phyloP scores from a whole-genome alignment of 2,113 vertebrate species.

The Brienomyrus longianalis region DNA sequence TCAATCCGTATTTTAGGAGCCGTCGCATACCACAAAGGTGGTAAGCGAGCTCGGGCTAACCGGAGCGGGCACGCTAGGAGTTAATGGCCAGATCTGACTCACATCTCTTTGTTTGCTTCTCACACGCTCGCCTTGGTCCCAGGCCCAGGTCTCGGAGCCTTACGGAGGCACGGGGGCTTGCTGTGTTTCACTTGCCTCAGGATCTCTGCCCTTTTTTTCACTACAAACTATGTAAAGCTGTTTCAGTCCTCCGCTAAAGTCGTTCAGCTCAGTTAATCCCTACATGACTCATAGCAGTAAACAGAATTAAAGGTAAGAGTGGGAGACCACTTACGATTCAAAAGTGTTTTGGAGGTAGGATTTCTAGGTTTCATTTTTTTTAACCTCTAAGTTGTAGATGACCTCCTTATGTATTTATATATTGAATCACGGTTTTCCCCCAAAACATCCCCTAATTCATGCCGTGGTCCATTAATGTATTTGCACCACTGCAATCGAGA shows the following conservation, averaged over 20 bases:
- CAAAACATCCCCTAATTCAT: neutral
- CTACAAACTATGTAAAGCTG: neutral
- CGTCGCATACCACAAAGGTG: neutral
- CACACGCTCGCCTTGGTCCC: neutral
- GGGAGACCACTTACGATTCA: neutral
- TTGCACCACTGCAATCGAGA: neutral
- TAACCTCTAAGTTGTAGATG: neutral
- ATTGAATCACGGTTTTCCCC: neutral
- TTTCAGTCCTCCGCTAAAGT: neutral
- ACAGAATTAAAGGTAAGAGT: neutral
- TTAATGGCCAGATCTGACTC: neutral
- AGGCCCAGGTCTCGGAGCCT: neutral
- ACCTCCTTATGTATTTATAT: neutral
- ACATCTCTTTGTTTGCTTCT: neutral
- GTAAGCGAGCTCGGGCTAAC: neutral
- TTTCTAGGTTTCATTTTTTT: neutral
- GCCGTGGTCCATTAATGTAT: neutral
- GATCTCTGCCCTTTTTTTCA: neutral
- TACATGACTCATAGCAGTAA: conserved; percentile 5
- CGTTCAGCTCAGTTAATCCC: neutral
- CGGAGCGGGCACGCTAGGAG: neutral
- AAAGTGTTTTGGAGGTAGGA: neutral
- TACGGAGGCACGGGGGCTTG: neutral
- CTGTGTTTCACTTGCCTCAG: neutral
- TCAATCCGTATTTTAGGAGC: conserved; percentile 17